Evolutionary conservation across 2,113 vertebrate species (phyloP), one percentile per base, ranked within the genome.

Genomic region (Isichthys henryi): DNA sequence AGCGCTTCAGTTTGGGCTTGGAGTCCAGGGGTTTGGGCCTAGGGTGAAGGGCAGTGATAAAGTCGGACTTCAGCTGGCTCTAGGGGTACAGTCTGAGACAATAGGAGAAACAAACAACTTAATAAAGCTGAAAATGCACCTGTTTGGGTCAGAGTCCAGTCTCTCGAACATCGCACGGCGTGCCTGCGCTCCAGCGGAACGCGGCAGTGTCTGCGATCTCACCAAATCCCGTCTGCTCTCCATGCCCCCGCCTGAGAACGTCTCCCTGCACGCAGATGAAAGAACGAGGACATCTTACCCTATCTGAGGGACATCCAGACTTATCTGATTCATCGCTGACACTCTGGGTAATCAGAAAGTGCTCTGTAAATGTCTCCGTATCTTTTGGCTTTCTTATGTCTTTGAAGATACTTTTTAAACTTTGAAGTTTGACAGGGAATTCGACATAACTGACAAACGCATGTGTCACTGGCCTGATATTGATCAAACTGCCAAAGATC

Each of bases 1-100:
- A 99, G 35, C 97, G 96, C 92, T 96, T 97, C 93, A 99, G 96
- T 91, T 99, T 98, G 19, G 96, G 96, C 92, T 96, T 97, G 11
- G 94, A 92, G 91, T 96, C 96, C 19, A 96, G 95, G n/a, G 93
- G 86, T 90, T 95, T 97, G 0, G 96, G 94, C 92, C 98, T 99
- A 90, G 48, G 90, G 92, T 90, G 39, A 31, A 15, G 52, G 49
- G 23, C 19, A 19, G 46, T 23, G 23, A 89, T 7, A 56, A 62
- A 3, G 83, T 86, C 23, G 31, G 46, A 23, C 17, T 52, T 43
- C 31, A 45, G 49, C 13, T 5, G 5, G 45, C 66, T 27, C 5
- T 19, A 19, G 31, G 74, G n/a, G 62, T 31, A 13, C 62, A 70
- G 35, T 80, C 35, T 3, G 74, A 46, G 19, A 88, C 10, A 23